Evolutionary conservation across 2,797 vertebrate genomes (phyloP).

Genomic region (Capromys pilorides): DNA sequence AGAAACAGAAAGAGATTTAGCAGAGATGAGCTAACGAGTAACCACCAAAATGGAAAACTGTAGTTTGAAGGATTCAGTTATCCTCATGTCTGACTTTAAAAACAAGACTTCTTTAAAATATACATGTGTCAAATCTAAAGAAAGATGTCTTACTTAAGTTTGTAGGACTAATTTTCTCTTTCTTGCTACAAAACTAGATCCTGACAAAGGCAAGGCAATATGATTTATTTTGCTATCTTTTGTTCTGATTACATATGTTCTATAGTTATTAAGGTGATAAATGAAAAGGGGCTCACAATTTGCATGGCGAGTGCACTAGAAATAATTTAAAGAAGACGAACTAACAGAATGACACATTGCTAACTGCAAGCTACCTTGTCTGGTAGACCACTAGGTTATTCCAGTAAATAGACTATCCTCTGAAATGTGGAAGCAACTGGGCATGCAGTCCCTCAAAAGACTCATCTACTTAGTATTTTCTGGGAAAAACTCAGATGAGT

Average conservation of each 20-base stretch:
- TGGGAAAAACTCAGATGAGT: neutral
- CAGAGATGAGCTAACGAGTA: neutral
- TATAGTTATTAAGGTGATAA: slow-evolving; percentile 50
- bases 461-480: slow-evolving; percentile 4
- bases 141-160: neutral
- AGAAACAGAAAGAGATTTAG: neutral
- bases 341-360: neutral
- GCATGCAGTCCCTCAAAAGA: neutral
- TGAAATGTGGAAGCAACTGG: neutral
- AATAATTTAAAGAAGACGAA: slow-evolving; percentile 19
- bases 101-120: neutral
- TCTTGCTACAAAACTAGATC: slow-evolving; percentile 20
- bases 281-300: slow-evolving; percentile 29
- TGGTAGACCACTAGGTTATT: neutral
- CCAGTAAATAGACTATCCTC: neutral
- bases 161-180: slow-evolving; percentile 24
- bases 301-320: neutral
- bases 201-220: neutral
- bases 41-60: neutral
- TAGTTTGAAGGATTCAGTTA: neutral
- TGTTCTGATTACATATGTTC: neutral
- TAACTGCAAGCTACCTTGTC: neutral
- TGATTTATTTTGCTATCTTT: slow-evolving; percentile 47
- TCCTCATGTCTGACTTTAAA: neutral
- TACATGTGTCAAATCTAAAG: neutral